Evolutionary conservation across 2,888 invertebrate species (phyloP), one percentile per base, ranked within the genome.

Genomic region (Lobophora halterata): DNA sequence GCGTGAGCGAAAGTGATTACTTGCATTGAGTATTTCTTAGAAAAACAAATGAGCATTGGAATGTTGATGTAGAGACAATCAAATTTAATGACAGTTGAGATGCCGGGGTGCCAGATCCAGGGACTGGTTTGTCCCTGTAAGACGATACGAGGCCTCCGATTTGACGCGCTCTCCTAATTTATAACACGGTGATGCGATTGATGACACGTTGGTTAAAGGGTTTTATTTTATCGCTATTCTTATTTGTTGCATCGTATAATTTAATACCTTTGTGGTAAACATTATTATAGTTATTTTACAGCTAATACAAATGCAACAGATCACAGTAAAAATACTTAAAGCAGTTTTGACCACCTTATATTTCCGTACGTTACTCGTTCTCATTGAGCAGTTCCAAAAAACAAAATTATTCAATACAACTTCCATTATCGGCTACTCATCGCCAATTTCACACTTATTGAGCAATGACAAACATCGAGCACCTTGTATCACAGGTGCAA

Each of bases 151-250:
- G 60, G 51, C 55, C 58, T 52, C 58, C 58, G 57, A 56, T 66
- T 71, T 70, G 69, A 74, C 65, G 61, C 65, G 50, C 62, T 49
- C 63, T 25, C 25, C 60, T 72, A 79, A 85, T 81, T 85, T 85
- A 85, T 73, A 65, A 65, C 63, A 54, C 61, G 65, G 63, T 65
- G 64, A 67, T 62, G 62, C 76, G 81, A 85, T 85, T 83, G 82
- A 86, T 83, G 79, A 76, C 71, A 65, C 61, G 58, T 56, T 61
- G 58, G 55, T 75, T 65, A 51, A 58, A 44, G 56, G 55, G 61
- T 66, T 63, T 58, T 58, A 57, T 67, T 76, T 72, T 72, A 73
- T 73, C 56, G 62, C 65, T 58, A 55, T 59, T 67, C 71, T 67
- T 71, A 62, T 65, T 55, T 26, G 52, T 45, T 52, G 48, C 47